A percentile compares a stretch with the other conserved stretches of the same genome.
phyloP scores from a whole-genome alignment of 2,113 vertebrate genomes.

The Cavia aperea region DNA sequence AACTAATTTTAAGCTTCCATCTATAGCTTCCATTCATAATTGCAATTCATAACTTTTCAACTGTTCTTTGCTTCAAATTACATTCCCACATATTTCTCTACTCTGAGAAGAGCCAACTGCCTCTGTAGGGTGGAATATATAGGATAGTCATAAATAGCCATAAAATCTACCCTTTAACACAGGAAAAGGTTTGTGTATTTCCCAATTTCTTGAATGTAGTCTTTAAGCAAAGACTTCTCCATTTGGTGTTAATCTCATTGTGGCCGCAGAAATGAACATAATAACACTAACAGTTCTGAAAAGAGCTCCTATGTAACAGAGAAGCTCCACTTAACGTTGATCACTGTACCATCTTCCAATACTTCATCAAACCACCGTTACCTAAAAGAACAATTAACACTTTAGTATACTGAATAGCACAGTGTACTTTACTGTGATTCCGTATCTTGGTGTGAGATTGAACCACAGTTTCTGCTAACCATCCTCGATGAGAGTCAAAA shows the following conservation, averaged over 20 bases:
- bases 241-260: slow-evolving; percentile 54
- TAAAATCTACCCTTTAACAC: slow-evolving; percentile 43
- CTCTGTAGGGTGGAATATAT: slow-evolving; percentile 8
- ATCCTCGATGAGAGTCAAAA: slow-evolving; percentile 24
- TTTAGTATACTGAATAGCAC: not conserved
- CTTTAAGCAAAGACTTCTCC: slow-evolving; percentile 11
- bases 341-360: not conserved
- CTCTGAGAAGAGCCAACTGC: not conserved
- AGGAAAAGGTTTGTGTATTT: not conserved
- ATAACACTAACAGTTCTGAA: slow-evolving; percentile 45
- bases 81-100: not conserved
- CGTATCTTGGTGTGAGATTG: not conserved
- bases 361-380: slow-evolving; percentile 4
- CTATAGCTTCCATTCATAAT: slow-evolving; percentile 23
- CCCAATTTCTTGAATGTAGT: slow-evolving; percentile 29
- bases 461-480: not conserved
- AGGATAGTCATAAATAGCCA: not conserved
- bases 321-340: slow-evolving; percentile 50
- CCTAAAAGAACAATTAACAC: slow-evolving; percentile 19
- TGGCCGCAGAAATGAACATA: slow-evolving; percentile 41
- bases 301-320: slow-evolving; percentile 44
- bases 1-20: slow-evolving; percentile 15
- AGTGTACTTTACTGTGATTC: not conserved
- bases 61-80: slow-evolving; percentile 30
- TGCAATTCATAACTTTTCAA: slow-evolving; percentile 18